Evolutionary conservation across 2,113 vertebrate species (phyloP), one percentile per base, ranked within the genome.

Genomic region (Tichodroma muraria): DNA sequence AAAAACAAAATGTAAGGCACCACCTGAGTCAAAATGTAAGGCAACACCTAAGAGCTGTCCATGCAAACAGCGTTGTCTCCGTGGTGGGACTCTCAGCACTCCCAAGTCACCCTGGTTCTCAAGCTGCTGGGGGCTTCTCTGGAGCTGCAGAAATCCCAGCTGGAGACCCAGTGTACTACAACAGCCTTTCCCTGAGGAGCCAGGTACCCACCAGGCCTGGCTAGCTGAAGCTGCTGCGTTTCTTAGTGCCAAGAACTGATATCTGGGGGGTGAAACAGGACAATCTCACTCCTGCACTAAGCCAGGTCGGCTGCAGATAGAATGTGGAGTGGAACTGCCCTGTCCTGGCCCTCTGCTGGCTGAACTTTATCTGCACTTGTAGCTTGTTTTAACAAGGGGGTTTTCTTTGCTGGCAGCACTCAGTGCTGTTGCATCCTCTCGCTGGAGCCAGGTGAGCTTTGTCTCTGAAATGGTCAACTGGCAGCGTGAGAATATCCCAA

Each of bases 31-130:
- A 6, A 61, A 44, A 78, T 35, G 16, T 35, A 71, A 93, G 8
- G 66, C 35, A 66, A 2, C 14, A 75, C 59, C 33, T 33, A 79
- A 47, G 56, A 56, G 11, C 18, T 75, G 33, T 33, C 38, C 6
- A 0, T 33, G 22, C 56, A 80, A 69, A 65, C 8, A 23, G 3
- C 1, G 3, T 6, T 4, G 4, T 15, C 42, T 73, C 50, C 0
- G 0, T 25, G 45, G n/a, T 72, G 73, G 40, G 38, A 85, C 8
- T 16, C 37, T 33, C 23, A 25, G 50, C 73, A 42, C 9, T 60
- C 59, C 30, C 64, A 35, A 20, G 28, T 45, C 59, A 42, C 53
- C 47, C 52, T 37, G 4, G 12, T 6, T 88, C 15, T 20, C 11
- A 25, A 21, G 8, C 31, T 38, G 23, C 64, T 57, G 37, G 25